phyloP scores from a whole-genome alignment of 2,888 invertebrate genomes.

The Choristoneura rosaceana region DNA sequence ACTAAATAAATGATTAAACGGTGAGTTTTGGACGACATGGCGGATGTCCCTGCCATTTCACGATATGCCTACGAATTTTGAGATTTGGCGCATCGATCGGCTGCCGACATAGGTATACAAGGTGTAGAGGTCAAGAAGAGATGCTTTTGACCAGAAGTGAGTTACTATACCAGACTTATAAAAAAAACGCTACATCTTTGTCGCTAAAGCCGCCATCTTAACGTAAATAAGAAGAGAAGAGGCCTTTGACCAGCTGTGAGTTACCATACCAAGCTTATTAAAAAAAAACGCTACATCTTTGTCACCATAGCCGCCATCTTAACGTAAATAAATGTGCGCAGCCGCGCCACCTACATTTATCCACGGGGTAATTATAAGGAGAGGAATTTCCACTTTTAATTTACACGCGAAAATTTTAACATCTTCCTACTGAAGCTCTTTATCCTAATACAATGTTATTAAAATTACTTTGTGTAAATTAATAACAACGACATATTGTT shows the following conservation, averaged over 20 bases:
- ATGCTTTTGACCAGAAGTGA: too few species aligned
- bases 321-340: slow-evolving; percentile 34
- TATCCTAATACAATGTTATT: slow-evolving; percentile 30
- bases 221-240: slow-evolving; percentile 32
- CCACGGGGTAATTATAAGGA: slow-evolving; percentile 39
- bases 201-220: background rate
- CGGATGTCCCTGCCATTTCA: too few species aligned
- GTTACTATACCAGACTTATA: too few species aligned
- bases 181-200: background rate
- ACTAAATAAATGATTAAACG: too few species aligned
- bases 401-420: slow-evolving; percentile 33
- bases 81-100: too few species aligned
- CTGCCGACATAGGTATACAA: too few species aligned
- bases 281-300: background rate
- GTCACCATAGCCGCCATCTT: background rate
- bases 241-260: too few species aligned
- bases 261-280: too few species aligned
- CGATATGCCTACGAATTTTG: too few species aligned
- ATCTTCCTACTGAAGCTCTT: slow-evolving; percentile 26
- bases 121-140: too few species aligned
- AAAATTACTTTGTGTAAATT: background rate
- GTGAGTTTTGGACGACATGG: too few species aligned
- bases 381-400: slow-evolving; percentile 38
- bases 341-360: slow-evolving; percentile 28
- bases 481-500: background rate